These are phyloP conservation scores for Poeciliopsis turrubarensis DNA, from an alignment of 2,113 vertebrate genomes.

Conservation along the genomic window DNA sequence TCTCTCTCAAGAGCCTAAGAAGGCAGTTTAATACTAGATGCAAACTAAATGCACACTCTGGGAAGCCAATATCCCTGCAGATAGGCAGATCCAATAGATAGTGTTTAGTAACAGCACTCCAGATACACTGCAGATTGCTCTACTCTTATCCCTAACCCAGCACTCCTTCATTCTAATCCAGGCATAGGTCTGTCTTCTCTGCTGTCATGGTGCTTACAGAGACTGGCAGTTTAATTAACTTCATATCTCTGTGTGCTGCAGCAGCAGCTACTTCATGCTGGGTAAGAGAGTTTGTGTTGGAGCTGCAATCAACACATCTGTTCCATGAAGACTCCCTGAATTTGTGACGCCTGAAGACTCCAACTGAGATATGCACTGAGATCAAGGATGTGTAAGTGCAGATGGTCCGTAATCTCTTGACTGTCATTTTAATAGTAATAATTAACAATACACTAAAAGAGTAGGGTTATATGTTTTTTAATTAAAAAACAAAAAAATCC, in stretches of 20 bases:
- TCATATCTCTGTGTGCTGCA: slow-evolving; percentile 62
- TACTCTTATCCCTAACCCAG: background rate
- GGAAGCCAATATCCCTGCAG: background rate
- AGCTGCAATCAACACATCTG: slow-evolving; percentile 18
- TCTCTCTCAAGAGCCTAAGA: background rate
- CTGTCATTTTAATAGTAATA: background rate
- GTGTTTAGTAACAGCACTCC: slow-evolving; percentile 20
- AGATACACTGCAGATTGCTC: slow-evolving; percentile 33
- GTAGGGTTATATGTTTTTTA: background rate
- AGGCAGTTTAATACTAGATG: background rate
- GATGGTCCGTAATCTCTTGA: background rate
- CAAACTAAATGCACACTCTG: background rate
- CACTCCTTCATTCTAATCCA: slow-evolving; percentile 25
- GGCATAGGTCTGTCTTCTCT: slow-evolving; percentile 41
- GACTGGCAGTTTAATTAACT: slow-evolving; percentile 77
- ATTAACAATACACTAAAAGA: background rate
- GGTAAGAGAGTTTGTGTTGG: slow-evolving; percentile 22
- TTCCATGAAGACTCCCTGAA: background rate
- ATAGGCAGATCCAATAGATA: background rate
- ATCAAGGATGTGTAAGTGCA: background rate
- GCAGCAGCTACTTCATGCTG: slow-evolving; percentile 32
- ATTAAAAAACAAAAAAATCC: background rate
- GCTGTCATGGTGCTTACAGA: slow-evolving; percentile 52
- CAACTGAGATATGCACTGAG: background rate
- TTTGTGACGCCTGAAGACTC: background rate